Percentiles rank a stretch among this genome's conserved stretches.
These are phyloP conservation scores for Thermophis baileyi DNA, from an alignment of 2,113 vertebrate species.

Conservation along the genomic window DNA sequence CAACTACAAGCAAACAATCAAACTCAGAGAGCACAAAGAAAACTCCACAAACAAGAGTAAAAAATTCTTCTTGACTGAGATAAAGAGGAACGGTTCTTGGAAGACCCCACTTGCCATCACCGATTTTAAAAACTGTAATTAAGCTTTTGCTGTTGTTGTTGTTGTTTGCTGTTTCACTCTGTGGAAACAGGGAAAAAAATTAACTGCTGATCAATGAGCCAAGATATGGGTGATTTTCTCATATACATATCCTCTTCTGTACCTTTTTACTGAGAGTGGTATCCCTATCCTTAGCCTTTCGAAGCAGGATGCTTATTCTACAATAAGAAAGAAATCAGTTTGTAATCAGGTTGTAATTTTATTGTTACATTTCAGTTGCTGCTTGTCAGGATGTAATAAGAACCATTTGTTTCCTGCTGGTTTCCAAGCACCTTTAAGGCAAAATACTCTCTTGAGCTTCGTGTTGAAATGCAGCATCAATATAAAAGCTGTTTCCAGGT, in stretches of 20 bases:
- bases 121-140: neutral
- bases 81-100: neutral
- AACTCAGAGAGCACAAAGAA: neutral
- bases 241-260: neutral
- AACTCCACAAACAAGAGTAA: neutral
- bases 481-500: neutral
- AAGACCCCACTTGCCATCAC: neutral
- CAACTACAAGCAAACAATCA: neutral
- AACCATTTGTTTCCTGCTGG: neutral
- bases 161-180: neutral
- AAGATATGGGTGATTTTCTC: neutral
- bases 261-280: neutral
- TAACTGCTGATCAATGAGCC: neutral
- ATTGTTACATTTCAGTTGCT: neutral
- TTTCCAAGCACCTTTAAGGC: neutral
- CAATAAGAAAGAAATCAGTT: neutral
- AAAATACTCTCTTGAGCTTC: neutral
- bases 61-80: neutral
- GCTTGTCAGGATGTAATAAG: neutral
- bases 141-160: neutral
- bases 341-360: neutral
- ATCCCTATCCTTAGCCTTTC: neutral
- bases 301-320: neutral
- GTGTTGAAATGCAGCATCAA: neutral
- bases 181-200: neutral